Evolutionary conservation across 2,888 invertebrate species (phyloP), one percentile per base, ranked within the genome.

Genomic region (Drosophila eohydei): DNA sequence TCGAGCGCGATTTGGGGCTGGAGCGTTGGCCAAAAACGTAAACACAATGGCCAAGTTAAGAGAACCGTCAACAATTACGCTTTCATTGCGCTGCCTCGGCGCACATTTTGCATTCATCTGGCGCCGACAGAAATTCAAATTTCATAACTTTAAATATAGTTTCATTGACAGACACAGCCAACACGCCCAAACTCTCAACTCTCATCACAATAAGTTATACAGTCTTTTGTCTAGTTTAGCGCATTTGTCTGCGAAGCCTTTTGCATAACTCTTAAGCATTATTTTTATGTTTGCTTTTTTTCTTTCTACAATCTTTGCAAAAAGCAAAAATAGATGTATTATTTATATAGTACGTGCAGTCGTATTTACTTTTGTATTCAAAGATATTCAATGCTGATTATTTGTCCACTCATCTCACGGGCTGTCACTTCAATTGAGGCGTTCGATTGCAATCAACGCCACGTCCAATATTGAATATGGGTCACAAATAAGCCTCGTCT

Each of bases 321-420:
- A 46, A 48, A 28, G 4, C 12, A 30, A 28, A 57, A 50, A 59
- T 3, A 36, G 28, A 36, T 14, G 1, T 7, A 55, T 55, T 60
- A 51, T 60, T 43, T 51, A 57, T 60, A 54, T 55, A 56, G 30
- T 60, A 60, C 50, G 50, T 55, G 41, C 57, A 62, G 11, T 65
- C 21, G 16, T 67, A 66, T 75, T 74, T 78, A 58, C 48, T 65
- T 83, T 72, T 73, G 62, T 67, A 62, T 75, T 74, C 69, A 71
- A 60, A 75, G 71, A 73, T 74, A 74, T 81, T 65, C 68, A 81
- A 73, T 55, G 64, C 67, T 68, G 69, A 66, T 74, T 84, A 79
- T 83, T 88, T 81, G 72, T 76, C 79, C 62, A 78, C 83, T 84
- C 76, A 68, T 88, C 85, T 77, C 79, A 81, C 72, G 88, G 83